Evolutionary conservation across 2,113 vertebrate species (phyloP), one percentile per base, ranked within the genome.

Genomic region (Solenodon paradoxus): DNA sequence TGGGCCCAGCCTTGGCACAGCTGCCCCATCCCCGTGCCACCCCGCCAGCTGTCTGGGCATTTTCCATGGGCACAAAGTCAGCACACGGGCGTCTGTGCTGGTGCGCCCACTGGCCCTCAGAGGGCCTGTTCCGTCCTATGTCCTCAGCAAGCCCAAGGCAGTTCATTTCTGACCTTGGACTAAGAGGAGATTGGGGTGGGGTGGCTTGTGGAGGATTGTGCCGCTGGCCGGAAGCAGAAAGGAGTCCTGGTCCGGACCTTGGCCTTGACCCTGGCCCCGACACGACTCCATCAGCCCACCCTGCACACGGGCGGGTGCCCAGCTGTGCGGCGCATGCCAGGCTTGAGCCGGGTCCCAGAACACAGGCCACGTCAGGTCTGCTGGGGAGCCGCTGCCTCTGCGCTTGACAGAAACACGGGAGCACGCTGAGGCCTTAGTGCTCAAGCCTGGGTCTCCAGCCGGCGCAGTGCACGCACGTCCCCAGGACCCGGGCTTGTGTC

Each of bases 61-160:
- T 12, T 22, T 28, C 71, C 30, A 0, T 1, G 12, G 32, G 35
- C 68, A 16, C 30, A 9, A 3, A 15, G n/a, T 40, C 72, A 40
- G 38, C 8, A 24, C 10, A 17, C 28, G 13, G 35, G 42, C 26
- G 64, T 45, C 16, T 1, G 7, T 13, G 9, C 32, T 9, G 0
- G 45, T 35, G 71, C 22, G 38, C 28, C 59, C 80, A 16, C 35
- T 5, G n/a, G n/a, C 30, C 3, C 49, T 53, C 47, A 2, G 42
- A 68, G 49, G 15, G 64, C 30, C 5, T 13, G n/a, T n/a, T n/a
- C n/a, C n/a, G n/a, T 26, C 20, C 26, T 13, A 7, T 47, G 22
- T 69, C 81, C 22, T 40, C 30, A 30, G 26, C n/a, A 30, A 61
- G n/a, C 61, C 81, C 28, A 4, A 35, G 45, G n/a, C n/a, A n/a